phyloP scores from a whole-genome alignment of 2,888 invertebrate genomes.

The Spodoptera littoralis region DNA sequence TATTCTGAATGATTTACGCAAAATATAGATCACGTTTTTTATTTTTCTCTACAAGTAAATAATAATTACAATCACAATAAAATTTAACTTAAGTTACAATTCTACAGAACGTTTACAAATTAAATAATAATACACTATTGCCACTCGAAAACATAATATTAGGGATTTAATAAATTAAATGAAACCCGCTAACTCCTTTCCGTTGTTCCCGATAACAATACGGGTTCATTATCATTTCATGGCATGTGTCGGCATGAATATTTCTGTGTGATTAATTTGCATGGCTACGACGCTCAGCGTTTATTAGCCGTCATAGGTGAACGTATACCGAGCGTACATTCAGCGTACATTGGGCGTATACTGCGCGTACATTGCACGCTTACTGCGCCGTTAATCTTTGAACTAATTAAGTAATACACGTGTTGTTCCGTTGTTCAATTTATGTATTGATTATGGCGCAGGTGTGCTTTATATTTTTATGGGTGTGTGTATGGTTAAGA shows the following conservation, averaged over 20 bases:
- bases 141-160: no score
- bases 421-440: conserved; percentile 21
- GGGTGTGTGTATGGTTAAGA: not conserved
- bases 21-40: no score
- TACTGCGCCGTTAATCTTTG: conserved; percentile 42
- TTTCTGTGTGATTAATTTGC: conserved; percentile 87
- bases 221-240: conserved; percentile 86
- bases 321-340: conserved; percentile 41
- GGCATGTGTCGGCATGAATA: conserved; percentile 87
- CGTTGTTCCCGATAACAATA: conserved; percentile 62
- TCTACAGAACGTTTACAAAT: no score
- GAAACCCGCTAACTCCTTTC: conserved; percentile 47
- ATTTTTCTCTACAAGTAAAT: not conserved
- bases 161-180: not conserved
- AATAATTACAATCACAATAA: no score
- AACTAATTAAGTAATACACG: conserved; percentile 45
- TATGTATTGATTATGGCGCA: conserved; percentile 16
- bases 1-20: no score
- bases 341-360: conserved; percentile 15
- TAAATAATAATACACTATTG: no score
- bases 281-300: conserved; percentile 70
- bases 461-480: conserved; percentile 24
- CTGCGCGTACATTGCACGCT: conserved; percentile 8
- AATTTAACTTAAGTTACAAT: no score
- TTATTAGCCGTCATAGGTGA: conserved; percentile 76